phyloP scores from a whole-genome alignment of 2,888 invertebrate genomes.

The Eudasyphora cyanicolor region DNA sequence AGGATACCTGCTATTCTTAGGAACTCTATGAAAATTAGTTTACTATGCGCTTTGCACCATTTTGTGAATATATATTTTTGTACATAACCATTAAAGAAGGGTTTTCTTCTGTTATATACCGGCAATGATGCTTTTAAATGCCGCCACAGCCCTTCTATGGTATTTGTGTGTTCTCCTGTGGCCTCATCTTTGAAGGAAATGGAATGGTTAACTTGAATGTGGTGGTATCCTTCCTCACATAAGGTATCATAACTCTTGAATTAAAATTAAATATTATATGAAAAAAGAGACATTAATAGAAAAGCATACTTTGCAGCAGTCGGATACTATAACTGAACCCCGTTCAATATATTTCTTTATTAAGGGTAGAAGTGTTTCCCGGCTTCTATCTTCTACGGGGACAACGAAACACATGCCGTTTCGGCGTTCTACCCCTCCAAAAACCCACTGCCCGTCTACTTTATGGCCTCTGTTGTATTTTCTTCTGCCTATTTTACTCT shows the following conservation, averaged over 20 bases:
- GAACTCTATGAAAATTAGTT: too few relatives aligned
- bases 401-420: not conserved
- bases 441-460: constrained; percentile 43
- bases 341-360: not conserved
- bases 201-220: not conserved
- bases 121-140: not conserved
- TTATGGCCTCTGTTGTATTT: constrained; percentile 35
- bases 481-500: constrained; percentile 4
- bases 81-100: not conserved
- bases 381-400: not conserved
- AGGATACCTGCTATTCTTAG: too few relatives aligned
- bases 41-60: not conserved
- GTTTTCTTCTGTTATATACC: not conserved
- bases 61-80: not conserved
- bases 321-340: not conserved
- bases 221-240: not conserved
- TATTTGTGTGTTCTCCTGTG: not conserved
- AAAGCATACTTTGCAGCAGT: constrained; percentile 14
- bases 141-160: constrained; percentile 11
- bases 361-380: not conserved
- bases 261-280: constrained; percentile 3
- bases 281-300: not conserved
- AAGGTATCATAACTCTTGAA: constrained; percentile 14
- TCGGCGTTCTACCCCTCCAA: not conserved
- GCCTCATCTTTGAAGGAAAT: not conserved